Percentiles rank a stretch among this genome's conserved stretches.
These are phyloP conservation scores for Halcyon smyrnensis DNA, from an alignment of 2,797 vertebrate genomes.

Conservation along the genomic window DNA sequence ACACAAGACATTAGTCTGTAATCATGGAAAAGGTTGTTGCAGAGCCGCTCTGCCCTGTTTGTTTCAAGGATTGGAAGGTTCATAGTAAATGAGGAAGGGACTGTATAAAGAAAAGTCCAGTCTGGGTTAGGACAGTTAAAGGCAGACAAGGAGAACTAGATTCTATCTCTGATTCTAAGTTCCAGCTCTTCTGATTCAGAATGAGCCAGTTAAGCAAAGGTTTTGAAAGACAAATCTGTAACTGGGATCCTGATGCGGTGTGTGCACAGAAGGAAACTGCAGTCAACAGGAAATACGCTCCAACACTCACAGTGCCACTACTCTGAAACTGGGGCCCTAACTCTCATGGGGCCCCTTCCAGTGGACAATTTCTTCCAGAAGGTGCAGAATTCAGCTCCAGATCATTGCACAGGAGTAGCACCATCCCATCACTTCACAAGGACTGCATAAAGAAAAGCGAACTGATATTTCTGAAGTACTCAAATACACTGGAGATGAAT, in stretches of 20 bases:
- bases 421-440: neutral
- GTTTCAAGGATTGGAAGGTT: neutral
- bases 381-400: neutral
- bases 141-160: neutral
- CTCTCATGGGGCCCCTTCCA: fast-evolving
- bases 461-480: neutral
- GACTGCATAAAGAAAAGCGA: neutral
- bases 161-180: neutral
- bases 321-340: neutral
- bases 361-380: neutral
- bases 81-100: neutral
- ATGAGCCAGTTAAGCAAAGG: neutral
- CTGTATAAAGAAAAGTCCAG: neutral
- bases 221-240: neutral
- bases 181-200: neutral
- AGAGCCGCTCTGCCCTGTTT: neutral
- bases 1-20: neutral
- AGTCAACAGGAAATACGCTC: neutral
- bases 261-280: neutral
- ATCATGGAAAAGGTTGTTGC: neutral
- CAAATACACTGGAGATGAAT: neutral
- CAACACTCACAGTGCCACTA: neutral
- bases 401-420: neutral
- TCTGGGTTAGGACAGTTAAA: neutral
- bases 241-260: neutral